Evolutionary conservation across 2,113 vertebrate species (phyloP), one percentile per base, ranked within the genome.

Genomic region (Lepus europaeus): DNA sequence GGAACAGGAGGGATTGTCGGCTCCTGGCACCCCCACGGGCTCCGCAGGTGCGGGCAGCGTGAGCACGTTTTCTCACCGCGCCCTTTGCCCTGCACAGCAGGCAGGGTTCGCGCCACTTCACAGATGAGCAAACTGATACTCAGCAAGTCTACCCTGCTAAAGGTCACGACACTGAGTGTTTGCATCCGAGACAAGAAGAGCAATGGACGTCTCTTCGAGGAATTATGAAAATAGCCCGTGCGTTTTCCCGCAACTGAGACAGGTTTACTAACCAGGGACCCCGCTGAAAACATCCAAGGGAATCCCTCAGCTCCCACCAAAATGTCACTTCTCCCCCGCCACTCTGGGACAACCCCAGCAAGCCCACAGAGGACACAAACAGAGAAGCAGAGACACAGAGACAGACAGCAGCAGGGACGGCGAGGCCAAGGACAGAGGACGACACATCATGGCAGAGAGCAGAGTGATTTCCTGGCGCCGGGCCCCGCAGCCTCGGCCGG

Each of bases 401-500:
- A 56, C 14, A 59, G 97, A 97, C 92, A 97, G 49, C 97, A 27
- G n/a, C 3, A 95, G 85, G 97, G 90, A 93, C 79, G 78, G 82
- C 94, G 83, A 39, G 33, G 96, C 95, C 88, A 94, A 96, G 23
- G 20, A 96, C 95, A 89, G 94, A 97, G 95, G 95, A 86, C 96
- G 95, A 89, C 45, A 45, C 45, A 45, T 45, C 45, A 80, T 82
- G 89, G 25, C 96, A 97, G 95, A 95, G 95, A 96, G 96, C 97
- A 90, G 93, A 96, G 96, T 82, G 84, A 92, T 94, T 96, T 93
- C 97, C 97, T 97, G 95, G 96, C 92, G 68, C 96, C 72, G 64
- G 16, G 74, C 95, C 79, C 95, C 82, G 97, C 95, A 96, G 97
- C 93, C 95, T 97, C 61, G 72, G 94, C 97, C 95, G 95, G 79